These are phyloP conservation scores for Patiria miniata DNA, from an alignment of 35 echinoderm and acorn worm genomes.

Conservation along the genomic window DNA sequence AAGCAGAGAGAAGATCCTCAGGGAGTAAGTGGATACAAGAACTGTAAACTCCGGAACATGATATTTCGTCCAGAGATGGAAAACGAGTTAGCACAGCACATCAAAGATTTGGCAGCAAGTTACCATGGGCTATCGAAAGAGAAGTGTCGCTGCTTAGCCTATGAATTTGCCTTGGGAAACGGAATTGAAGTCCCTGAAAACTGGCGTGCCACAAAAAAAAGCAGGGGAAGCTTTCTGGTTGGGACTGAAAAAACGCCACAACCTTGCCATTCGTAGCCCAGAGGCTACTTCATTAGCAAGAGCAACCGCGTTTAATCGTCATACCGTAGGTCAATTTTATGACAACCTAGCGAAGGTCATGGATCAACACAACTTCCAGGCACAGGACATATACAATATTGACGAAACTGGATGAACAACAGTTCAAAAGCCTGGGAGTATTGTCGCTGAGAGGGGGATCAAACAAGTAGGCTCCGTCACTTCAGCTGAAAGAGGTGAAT, in stretches of 20 bases:
- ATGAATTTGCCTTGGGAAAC: constrained; percentile 41
- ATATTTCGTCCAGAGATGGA: constrained; percentile 58
- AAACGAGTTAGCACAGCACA: constrained; percentile 28
- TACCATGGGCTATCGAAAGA: constrained; percentile 48
- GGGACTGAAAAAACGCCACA: constrained; percentile 52
- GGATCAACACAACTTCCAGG: constrained; percentile 44
- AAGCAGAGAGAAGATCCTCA: constrained; percentile 35
- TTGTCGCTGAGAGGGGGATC: constrained; percentile 27
- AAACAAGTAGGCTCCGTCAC: constrained; percentile 74
- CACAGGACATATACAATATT: constrained; percentile 57
- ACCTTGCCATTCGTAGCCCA: constrained; percentile 47
- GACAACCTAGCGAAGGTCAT: constrained; percentile 53
- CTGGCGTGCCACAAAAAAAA: constrained; percentile 41
- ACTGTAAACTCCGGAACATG: neutral
- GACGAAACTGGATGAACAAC: constrained; percentile 79
- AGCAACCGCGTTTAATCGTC: constrained; percentile 57
- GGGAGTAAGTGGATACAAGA: constrained; percentile 6
- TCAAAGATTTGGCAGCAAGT: constrained; percentile 19
- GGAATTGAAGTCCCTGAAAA: constrained; percentile 50
- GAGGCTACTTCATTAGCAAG: constrained; percentile 60
- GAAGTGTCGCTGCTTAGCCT: constrained; percentile 27
- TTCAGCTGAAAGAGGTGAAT: constrained; percentile 69
- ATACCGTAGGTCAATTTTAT: constrained; percentile 37
- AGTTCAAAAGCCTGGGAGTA: constrained; percentile 51
- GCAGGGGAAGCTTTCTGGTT: constrained; percentile 53